A percentile compares a stretch with the other conserved stretches of the same genome.
Evolutionary conservation across 53 echinoderm and acorn worm genomes (phyloP).

Genomic region (Zoroaster sp.): DNA sequence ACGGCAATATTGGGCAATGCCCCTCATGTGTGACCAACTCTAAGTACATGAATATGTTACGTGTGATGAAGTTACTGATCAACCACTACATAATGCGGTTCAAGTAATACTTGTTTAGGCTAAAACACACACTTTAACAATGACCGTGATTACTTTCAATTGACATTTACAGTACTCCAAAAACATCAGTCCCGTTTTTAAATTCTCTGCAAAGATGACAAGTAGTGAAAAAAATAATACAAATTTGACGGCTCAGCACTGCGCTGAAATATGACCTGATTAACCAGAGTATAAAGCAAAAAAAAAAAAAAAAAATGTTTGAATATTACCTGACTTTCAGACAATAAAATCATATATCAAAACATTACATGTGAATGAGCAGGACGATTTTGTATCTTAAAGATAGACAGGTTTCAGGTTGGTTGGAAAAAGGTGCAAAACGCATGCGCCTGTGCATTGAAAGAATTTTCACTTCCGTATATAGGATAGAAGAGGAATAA

Average conservation of each 20-base stretch:
- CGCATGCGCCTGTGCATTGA: too few relatives aligned
- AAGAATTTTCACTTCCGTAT: too few relatives aligned
- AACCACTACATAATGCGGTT: slow-evolving; percentile 39
- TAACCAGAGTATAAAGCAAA: neutral
- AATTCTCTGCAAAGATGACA: neutral
- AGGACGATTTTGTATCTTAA: too few relatives aligned
- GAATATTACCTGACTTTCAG: too few relatives aligned
- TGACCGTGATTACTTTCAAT: neutral
- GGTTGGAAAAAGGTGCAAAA: too few relatives aligned
- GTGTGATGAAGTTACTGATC: slow-evolving; percentile 47
- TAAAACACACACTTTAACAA: slow-evolving; percentile 2
- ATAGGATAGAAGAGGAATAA: too few relatives aligned
- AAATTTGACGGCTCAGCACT: neutral
- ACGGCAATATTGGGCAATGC: slow-evolving; percentile 45
- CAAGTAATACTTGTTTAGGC: neutral
- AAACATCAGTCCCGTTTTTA: neutral
- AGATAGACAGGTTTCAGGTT: too few relatives aligned
- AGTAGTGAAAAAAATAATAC: neutral
- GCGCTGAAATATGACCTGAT: neutral
- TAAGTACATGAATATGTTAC: slow-evolving; percentile 51
- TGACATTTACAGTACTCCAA: neutral
- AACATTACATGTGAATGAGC: too few relatives aligned
- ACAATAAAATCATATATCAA: too few relatives aligned
- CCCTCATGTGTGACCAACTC: neutral
- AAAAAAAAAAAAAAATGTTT: neutral